Evolutionary conservation across 2,888 invertebrate species (phyloP).

Genomic region (Epistrophella euchroma): DNA sequence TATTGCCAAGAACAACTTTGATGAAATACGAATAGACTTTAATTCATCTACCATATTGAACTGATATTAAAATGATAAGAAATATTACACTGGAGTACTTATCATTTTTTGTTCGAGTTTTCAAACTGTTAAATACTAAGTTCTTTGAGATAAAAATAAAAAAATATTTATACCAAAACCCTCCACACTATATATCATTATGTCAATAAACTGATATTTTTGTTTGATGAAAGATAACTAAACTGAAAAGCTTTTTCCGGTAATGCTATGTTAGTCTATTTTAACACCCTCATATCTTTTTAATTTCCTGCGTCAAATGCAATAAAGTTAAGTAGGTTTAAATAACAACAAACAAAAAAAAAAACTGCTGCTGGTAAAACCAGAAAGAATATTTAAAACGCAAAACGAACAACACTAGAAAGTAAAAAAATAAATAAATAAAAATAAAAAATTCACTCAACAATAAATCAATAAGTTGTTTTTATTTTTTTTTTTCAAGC

Average conservation of each 20-base stretch:
- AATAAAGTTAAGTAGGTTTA: not conserved
- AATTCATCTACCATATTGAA: not conserved
- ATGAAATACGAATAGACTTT: not conserved
- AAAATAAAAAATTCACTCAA: not conserved
- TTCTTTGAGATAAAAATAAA: not conserved
- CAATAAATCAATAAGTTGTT: not conserved
- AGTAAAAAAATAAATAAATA: not conserved
- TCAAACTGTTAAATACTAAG: not conserved
- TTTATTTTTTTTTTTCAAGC: not conserved
- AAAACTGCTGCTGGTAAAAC: slow-evolving; percentile 4
- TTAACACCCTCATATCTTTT: slow-evolving; percentile 17
- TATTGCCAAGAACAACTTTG: not conserved
- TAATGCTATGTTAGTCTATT: not conserved
- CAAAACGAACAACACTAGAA: not conserved
- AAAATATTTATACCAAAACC: not conserved
- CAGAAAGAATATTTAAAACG: slow-evolving; percentile 11
- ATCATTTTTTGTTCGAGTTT: not conserved
- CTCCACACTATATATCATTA: not conserved
- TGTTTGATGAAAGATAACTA: slow-evolving; percentile 20
- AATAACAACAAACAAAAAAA: not conserved
- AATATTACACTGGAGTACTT: not conserved
- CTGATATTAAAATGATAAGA: not conserved
- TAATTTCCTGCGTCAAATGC: slow-evolving; percentile 3
- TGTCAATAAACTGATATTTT: slow-evolving; percentile 25
- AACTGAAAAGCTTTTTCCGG: slow-evolving; percentile 18